Evolutionary conservation across 2,797 vertebrate species (phyloP), one percentile per base, ranked within the genome.

Genomic region (Gallinago solitaria): DNA sequence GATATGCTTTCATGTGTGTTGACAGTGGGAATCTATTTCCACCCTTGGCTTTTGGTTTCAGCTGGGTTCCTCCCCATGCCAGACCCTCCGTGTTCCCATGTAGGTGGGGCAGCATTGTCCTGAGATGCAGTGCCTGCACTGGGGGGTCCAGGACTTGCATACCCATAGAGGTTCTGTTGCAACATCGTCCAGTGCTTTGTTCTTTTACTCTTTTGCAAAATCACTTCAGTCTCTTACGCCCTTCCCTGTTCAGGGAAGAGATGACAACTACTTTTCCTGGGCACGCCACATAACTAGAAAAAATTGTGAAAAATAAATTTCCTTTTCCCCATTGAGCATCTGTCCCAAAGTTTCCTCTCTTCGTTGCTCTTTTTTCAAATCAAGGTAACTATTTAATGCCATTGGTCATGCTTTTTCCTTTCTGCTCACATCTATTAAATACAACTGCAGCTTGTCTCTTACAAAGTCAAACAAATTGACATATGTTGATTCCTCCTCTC

Each of bases 41-140:
- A 59, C 28, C 9, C n/a, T 57, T 0, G 6, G 18, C 23, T 71
- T 19, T 45, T 50, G 32, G 11, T 59, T 28, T 56, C 60, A 64
- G 35, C 11, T 9, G 12, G 24, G 37, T 64, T 30, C 28, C 33
- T 65, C n/a, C 45, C 20, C n/a, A 9, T 65, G 33, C 16, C 1
- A 1, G 25, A 6, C 27, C 27, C 5, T 51, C 24, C 1, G 1
- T 64, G 57, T 30, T 48, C 28, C n/a, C 2, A 1, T 9, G 7
- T 11, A 12, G 48, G n/a, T 28, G 16, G 35, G 30, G 17, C 23
- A 43, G 19, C 28, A 3, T 19, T 4, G 13, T 53, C 20, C 24
- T 53, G 54, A 43, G 57, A 13, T 5, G 13, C 5, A n/a, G 27
- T 17, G 35, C 12, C 41, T 8, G 23, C n/a, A 6, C 9, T 2